Evolutionary conservation across 1,140 invertebrate genomes (phyloP).

Genomic region (Scylla paramamosain): DNA sequence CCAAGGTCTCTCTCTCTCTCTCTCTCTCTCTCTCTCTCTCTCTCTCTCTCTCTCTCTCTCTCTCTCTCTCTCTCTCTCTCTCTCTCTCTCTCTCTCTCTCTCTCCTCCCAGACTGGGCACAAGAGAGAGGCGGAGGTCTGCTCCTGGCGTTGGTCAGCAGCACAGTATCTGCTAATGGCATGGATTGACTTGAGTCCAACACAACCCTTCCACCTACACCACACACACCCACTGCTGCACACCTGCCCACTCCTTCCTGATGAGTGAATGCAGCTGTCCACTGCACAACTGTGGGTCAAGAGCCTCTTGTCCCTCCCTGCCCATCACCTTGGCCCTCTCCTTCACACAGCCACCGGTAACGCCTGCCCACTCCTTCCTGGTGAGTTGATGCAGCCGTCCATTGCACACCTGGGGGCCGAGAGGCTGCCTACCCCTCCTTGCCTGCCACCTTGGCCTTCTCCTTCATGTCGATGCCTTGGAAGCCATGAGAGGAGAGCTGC

Average conservation of each 20-base stretch:
- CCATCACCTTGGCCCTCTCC: slow-evolving; percentile 76
- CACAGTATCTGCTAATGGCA: neutral
- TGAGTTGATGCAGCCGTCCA: neutral
- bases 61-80: neutral
- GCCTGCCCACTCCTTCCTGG: neutral
- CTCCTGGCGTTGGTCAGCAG: neutral
- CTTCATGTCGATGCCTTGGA: slow-evolving; percentile 81
- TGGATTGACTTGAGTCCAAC: neutral
- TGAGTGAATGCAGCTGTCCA: neutral
- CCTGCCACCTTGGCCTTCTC: slow-evolving; percentile 66
- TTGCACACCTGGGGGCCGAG: too few relatives aligned
- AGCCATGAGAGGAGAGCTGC: slow-evolving; percentile 81
- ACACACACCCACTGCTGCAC: neutral
- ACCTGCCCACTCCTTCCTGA: neutral
- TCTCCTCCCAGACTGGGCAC: too few relatives aligned
- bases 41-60: too few relatives aligned
- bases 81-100: too few relatives aligned
- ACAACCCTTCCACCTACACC: neutral
- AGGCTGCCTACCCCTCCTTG: neutral
- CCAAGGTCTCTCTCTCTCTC: neutral
- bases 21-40: too few relatives aligned
- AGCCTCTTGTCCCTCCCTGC: neutral
- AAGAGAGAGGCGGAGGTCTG: neutral
- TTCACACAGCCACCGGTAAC: slow-evolving; percentile 74
- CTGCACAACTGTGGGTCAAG: too few relatives aligned